Percentiles rank a stretch among this genome's conserved stretches.
phyloP scores from a whole-genome alignment of 1,140 invertebrate species.

The Spodoptera litura region DNA sequence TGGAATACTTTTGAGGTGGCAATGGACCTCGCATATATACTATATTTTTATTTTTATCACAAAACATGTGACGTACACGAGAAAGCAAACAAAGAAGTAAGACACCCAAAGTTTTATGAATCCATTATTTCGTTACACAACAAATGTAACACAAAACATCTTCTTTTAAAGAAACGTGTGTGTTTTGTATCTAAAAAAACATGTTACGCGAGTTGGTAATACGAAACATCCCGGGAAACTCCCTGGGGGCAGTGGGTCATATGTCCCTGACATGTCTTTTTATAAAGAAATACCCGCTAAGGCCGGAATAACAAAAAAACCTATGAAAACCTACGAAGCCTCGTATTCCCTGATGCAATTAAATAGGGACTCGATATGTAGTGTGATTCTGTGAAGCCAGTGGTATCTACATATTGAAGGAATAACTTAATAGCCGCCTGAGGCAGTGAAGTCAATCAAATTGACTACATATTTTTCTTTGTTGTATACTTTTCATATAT shows the following conservation, averaged over 20 bases:
- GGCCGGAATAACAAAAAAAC: constrained; percentile 33
- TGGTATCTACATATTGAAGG: constrained; percentile 17
- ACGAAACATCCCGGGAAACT: constrained; percentile 10
- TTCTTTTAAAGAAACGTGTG: background rate
- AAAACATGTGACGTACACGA: too few relatives aligned
- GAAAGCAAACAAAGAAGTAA: background rate
- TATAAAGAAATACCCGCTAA: constrained; percentile 37
- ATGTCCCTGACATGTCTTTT: constrained; percentile 35
- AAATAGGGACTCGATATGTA: background rate
- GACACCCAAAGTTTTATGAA: constrained; percentile 6
- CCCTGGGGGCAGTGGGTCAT: constrained; percentile 35
- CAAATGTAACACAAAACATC: background rate
- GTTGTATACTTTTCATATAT: too few relatives aligned
- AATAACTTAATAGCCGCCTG: background rate
- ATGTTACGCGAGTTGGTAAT: constrained; percentile 22
- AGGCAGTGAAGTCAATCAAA: background rate
- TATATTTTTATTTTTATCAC: too few relatives aligned
- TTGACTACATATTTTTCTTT: too few relatives aligned
- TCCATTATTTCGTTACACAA: constrained; percentile 19
- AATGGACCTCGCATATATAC: too few relatives aligned
- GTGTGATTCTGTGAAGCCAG: constrained; percentile 1
- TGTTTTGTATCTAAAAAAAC: constrained; percentile 10
- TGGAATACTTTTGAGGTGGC: too few relatives aligned
- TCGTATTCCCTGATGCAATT: constrained; percentile 43
- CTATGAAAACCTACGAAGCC: background rate